Base-by-base conservation (phyloP, 2,888 invertebrate genomes). In the Oscheius sp. region DNA sequence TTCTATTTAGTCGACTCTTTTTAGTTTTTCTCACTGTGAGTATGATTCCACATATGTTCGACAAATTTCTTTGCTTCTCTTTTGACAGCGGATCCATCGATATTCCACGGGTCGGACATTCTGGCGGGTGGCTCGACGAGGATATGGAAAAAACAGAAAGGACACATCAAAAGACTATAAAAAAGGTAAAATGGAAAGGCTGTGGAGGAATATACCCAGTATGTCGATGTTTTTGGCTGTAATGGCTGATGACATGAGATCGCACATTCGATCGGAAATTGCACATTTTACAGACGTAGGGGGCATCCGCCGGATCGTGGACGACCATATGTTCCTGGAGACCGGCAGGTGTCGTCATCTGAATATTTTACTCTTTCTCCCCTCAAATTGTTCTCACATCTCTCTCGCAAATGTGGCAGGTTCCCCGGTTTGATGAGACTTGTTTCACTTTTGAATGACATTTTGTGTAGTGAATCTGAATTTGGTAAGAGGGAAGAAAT, bases 271-370 rank as follows among this genome's bases (percentile, higher is more conserved):
- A 74, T 13, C 77, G 68, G 29, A 69, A 80, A 18, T 69, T 73
- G 72, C 80, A 80, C n/a, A 75, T 59, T 16, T 45, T 27, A 45
- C 80, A 80, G n/a, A 64, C 13, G 23, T 80, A 80, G 21, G 80
- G 80, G 9, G 78, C 75, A 13, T 80, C 78, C 16, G 69, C 72
- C n/a, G 66, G 21, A 2, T n/a, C 49, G 52, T 80, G 80, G 25
- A 35, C 41, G 27, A n/a, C 21, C 41, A 70, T 64, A 41, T 78
- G 78, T 1, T 63, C 52, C 66, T 61, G 69, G 49, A 58, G 49
- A 46, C 45, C 69, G 5, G 25, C 25, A 12, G 56, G 23, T 18
- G 55, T 25, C 21, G n/a, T 41, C 13, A 66, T 25, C 52, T 66
- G 27, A 49, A 52, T 13, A n/a, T n/a, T 18, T 21, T 45, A 35